These are phyloP conservation scores for Aurelia aurita DNA, from an alignment of 30 jellyfish, hydroid and myxozoan genomes.

Conservation along the genomic window DNA sequence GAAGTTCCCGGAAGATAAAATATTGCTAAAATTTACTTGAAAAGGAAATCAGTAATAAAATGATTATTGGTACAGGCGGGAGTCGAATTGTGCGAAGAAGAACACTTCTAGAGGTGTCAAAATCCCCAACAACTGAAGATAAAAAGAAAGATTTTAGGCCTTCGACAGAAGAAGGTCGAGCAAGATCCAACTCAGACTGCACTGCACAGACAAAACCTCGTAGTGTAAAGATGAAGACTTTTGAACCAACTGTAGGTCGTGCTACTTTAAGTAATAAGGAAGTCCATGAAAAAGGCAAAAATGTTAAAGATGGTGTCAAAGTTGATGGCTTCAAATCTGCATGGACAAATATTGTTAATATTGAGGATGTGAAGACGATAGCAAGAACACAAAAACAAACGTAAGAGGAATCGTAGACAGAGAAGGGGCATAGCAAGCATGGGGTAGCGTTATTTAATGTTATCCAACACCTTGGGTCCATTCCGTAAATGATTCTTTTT, in stretches of 20 bases:
- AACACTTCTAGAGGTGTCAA: constrained; percentile 26
- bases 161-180: neutral
- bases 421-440: too few species aligned
- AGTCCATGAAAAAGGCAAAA: neutral
- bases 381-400: constrained; percentile 51
- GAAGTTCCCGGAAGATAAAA: too few species aligned
- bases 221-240: too few species aligned
- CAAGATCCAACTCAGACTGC: constrained; percentile 23
- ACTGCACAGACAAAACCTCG: too few species aligned
- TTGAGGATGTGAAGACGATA: neutral
- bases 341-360: constrained; percentile 43
- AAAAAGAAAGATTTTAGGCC: neutral
- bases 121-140: too few species aligned
- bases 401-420: constrained; percentile 2
- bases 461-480: too few species aligned
- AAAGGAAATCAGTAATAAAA: neutral
- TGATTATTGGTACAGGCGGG: constrained; percentile 53
- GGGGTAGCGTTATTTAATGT: too few species aligned
- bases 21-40: too few species aligned
- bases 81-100: constrained; percentile 46
- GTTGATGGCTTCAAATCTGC: constrained; percentile 22
- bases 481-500: too few species aligned
- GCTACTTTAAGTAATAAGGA: too few species aligned
- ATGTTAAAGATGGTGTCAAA: neutral
- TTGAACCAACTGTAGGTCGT: too few species aligned